phyloP scores from a whole-genome alignment of 2,113 vertebrate species.

The Hippocampus mohnikei region DNA sequence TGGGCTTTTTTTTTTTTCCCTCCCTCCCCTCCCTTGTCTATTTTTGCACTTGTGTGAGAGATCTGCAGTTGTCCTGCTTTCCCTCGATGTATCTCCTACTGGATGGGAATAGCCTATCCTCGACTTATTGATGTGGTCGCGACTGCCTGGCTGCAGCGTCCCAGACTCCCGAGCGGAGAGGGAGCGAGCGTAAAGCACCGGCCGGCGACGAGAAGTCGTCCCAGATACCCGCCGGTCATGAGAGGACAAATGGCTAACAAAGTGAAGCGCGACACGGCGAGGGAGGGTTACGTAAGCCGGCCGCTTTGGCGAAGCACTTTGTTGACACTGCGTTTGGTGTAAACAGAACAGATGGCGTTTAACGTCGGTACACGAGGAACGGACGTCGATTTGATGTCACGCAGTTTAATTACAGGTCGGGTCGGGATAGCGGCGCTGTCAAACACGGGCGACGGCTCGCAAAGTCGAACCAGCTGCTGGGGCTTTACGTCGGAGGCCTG shows the following conservation, averaged over 20 bases:
- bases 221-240: slow-evolving; percentile 53
- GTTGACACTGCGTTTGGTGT: slow-evolving; percentile 33
- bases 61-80: slow-evolving; percentile 28
- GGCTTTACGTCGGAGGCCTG: slow-evolving; percentile 14
- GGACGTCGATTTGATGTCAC: slow-evolving; percentile 41
- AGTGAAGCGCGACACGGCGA: slow-evolving; percentile 30
- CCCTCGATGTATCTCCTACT: slow-evolving; percentile 40
- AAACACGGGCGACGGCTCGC: slow-evolving; percentile 17
- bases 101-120: slow-evolving; percentile 54
- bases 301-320: slow-evolving; percentile 16
- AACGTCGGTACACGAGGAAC: slow-evolving; percentile 16
- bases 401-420: slow-evolving; percentile 48
- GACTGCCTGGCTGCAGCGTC: slow-evolving; percentile 56
- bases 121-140: slow-evolving; percentile 59
- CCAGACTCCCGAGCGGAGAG: slow-evolving; percentile 40
- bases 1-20: slow-evolving; percentile 21
- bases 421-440: slow-evolving; percentile 29
- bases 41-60: slow-evolving; percentile 45
- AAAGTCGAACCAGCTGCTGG: slow-evolving; percentile 16
- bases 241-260: slow-evolving; percentile 30
- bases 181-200: slow-evolving; percentile 65
- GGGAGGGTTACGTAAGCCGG: slow-evolving; percentile 28
- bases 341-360: slow-evolving; percentile 37
- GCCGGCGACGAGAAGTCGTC: slow-evolving; percentile 56
- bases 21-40: slow-evolving; percentile 15